Percentiles rank a stretch among this genome's conserved stretches.
Conservation (phyloP, 2,888 invertebrate species). For the Helleia helle region DNA sequence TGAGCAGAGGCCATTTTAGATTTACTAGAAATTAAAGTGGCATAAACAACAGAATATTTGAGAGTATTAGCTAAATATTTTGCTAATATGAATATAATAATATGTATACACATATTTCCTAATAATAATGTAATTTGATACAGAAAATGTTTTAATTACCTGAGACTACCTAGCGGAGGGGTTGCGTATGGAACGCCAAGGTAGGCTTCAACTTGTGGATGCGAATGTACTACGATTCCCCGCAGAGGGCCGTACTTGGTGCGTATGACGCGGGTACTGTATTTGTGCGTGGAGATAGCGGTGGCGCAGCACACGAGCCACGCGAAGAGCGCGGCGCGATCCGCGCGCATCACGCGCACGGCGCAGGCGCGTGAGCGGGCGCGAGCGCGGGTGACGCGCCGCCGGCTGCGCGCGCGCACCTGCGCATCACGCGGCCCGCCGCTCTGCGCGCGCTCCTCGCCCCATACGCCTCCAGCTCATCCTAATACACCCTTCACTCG, state of each 20-base stretch:
- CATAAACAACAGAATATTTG: no score
- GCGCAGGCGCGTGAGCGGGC: conserved; percentile 34
- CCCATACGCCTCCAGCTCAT: conserved; percentile 40
- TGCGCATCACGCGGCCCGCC: conserved; percentile 47
- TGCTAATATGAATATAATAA: no score
- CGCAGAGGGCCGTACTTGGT: conserved; percentile 93
- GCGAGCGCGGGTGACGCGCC: conserved; percentile 35
- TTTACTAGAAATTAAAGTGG: no score
- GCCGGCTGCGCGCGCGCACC: conserved; percentile 40
- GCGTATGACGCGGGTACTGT: conserved; percentile 86
- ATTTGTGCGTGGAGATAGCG: conserved; percentile 79
- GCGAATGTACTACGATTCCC: conserved; percentile 86
- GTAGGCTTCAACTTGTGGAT: conserved; percentile 91
- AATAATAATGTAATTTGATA: no score
- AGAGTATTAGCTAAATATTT: no score
- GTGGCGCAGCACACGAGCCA: conserved; percentile 72
- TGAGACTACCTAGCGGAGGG: conserved; percentile 89
- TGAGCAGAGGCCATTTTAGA: no score
- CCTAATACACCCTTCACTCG: conserved; percentile 43
- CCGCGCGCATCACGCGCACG: conserved; percentile 64
- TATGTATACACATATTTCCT: no score
- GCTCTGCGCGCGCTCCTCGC: conserved; percentile 36
- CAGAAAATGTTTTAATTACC: conserved; percentile 68
- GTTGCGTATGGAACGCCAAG: conserved; percentile 96
- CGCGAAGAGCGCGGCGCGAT: conserved; percentile 70